Evolutionary conservation across 2,113 vertebrate species (phyloP).

Genomic region (Prunella himalayana): DNA sequence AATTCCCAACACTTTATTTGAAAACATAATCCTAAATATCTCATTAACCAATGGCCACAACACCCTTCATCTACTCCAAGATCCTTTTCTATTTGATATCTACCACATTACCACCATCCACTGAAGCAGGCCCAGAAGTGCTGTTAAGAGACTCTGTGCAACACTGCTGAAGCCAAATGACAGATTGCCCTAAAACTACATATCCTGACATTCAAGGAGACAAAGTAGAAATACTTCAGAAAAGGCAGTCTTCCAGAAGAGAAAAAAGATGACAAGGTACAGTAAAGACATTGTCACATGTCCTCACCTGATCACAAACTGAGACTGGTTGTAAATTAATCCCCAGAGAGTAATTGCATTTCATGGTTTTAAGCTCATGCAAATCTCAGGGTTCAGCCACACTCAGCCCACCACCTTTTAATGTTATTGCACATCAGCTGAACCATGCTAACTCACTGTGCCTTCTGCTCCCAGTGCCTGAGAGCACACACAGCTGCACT

Average conservation of each 20-base stretch:
- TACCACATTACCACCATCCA: not conserved
- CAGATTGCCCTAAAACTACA: not conserved
- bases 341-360: not conserved
- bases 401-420: not conserved
- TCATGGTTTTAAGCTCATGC: not conserved
- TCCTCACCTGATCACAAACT: not conserved
- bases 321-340: not conserved
- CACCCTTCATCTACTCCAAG: not conserved
- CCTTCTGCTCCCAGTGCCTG: not conserved
- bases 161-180: not conserved
- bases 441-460: not conserved
- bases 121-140: not conserved
- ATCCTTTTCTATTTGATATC: not conserved
- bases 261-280: not conserved
- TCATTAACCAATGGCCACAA: not conserved
- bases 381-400: not conserved
- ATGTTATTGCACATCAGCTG: not conserved
- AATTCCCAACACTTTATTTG: not conserved
- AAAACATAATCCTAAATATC: not conserved
- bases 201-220: not conserved
- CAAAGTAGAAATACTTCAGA: not conserved
- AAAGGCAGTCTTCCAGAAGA: not conserved
- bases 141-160: not conserved
- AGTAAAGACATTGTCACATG: not conserved
- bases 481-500: not conserved